phyloP scores from a whole-genome alignment of 2,888 invertebrate species.

The Stegana nigrithorax region DNA sequence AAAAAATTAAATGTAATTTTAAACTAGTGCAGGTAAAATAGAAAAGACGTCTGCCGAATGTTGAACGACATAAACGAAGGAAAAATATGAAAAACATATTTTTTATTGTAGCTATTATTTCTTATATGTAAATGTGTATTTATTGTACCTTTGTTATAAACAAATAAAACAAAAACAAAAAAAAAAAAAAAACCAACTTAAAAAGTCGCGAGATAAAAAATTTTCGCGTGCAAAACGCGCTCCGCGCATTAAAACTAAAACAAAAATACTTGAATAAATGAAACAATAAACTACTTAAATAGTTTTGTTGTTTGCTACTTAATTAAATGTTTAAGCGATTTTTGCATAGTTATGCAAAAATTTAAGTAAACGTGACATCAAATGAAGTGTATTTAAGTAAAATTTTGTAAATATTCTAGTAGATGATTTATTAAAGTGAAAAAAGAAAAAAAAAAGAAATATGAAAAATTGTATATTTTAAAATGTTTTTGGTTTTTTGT shows the following conservation, averaged over 20 bases:
- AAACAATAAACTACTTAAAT: constrained; percentile 13
- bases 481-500: no score
- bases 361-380: constrained; percentile 18
- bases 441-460: constrained; percentile 26
- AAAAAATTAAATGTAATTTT: not conserved
- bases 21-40: no score
- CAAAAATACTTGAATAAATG: constrained; percentile 13
- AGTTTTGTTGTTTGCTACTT: constrained; percentile 49
- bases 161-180: constrained; percentile 35
- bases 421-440: constrained; percentile 49
- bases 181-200: constrained; percentile 27
- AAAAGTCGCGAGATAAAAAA: constrained; percentile 17
- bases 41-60: constrained; percentile 12
- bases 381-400: constrained; percentile 20
- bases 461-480: constrained; percentile 1
- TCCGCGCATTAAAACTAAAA: no score
- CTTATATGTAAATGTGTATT: constrained; percentile 53
- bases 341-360: constrained; percentile 46
- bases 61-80: constrained; percentile 1
- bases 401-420: constrained; percentile 53
- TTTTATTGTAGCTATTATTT: constrained; percentile 46
- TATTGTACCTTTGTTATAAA: constrained; percentile 61
- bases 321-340: no score
- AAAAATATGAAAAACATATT: constrained; percentile 42
- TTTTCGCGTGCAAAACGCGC: no score